Evolutionary conservation across 2,797 vertebrate species (phyloP), one percentile per base, ranked within the genome.

Genomic region (Acrossocheilus fasciatus): DNA sequence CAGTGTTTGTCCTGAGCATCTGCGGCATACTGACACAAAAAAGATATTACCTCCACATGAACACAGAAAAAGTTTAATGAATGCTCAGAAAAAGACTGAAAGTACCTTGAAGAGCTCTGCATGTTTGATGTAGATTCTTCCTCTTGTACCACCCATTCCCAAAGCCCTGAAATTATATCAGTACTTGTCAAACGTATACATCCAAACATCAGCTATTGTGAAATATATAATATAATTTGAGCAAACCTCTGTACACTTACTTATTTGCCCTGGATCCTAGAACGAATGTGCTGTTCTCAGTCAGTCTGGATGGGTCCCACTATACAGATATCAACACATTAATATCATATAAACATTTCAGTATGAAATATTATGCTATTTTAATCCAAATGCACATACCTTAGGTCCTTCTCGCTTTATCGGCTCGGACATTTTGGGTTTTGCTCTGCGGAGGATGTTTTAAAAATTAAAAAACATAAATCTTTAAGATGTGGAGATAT

Each of bases 1-100:
- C 98, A 99, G 93, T 99, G 98, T 91, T 99, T 99, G 90, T 99
- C 98, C 91, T 98, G 98, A 0, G 98, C 96, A 88, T 99, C 98
- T 0, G 98, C 98, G 0, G 98, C 97, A 0, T 99, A 99, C 98
- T 99, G 94, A 86, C 85, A 94, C 39, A 89, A 30, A 90, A 34
- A 89, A 84, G 0, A 79, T 34, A 52, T 64, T 15, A 54, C 18
- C 23, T 39, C 36, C 34, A 45, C 26, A 82, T 18, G 2, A 30
- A 81, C 81, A 87, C 72, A 36, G 17, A 78, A 68, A 34, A 23
- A 15, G 12, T 34, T 62, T 26, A 81, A 81, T 20, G 17, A 41
- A 10, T 12, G 9, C 34, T 39, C 6, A 52, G 36, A 84, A 50
- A 39, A 62, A 69, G 20, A 66, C 34, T 36, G n/a, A 85, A 47